Evolutionary conservation across 2,888 invertebrate genomes (phyloP).

Genomic region (Meloe dianella): DNA sequence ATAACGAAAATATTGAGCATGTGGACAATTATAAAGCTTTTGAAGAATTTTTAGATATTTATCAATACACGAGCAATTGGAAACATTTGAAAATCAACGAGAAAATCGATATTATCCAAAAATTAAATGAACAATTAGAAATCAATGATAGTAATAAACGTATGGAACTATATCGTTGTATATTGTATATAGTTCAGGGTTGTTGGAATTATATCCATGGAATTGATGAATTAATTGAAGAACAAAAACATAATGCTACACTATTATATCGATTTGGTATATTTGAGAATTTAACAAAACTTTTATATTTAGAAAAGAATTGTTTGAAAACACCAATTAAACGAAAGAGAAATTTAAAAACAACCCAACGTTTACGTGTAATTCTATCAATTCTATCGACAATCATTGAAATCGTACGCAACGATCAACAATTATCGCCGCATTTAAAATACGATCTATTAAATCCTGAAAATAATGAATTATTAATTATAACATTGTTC

Average conservation of each 20-base stretch:
- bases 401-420: constrained; percentile 21
- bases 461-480: constrained; percentile 19
- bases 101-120: constrained; percentile 12
- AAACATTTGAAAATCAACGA: neutral
- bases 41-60: neutral
- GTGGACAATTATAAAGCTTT: neutral
- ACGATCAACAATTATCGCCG: constrained; percentile 12
- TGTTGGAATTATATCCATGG: constrained; percentile 1
- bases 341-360: neutral
- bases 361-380: constrained; percentile 15
- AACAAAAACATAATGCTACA: neutral
- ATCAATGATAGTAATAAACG: constrained; percentile 4
- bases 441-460: constrained; percentile 17
- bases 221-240: neutral
- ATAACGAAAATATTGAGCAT: constrained; percentile 13
- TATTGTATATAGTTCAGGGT: constrained; percentile 29
- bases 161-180: constrained; percentile 14
- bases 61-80: neutral
- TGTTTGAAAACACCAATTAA: neutral
- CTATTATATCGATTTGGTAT: constrained; percentile 15
- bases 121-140: constrained; percentile 27
- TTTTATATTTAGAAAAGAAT: constrained; percentile 12
- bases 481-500: constrained; percentile 19
- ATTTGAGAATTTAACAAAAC: constrained; percentile 13
- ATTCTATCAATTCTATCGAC: constrained; percentile 26